Base-by-base conservation (phyloP, 2,888 invertebrate genomes). In the Agonum fuliginosum region DNA sequence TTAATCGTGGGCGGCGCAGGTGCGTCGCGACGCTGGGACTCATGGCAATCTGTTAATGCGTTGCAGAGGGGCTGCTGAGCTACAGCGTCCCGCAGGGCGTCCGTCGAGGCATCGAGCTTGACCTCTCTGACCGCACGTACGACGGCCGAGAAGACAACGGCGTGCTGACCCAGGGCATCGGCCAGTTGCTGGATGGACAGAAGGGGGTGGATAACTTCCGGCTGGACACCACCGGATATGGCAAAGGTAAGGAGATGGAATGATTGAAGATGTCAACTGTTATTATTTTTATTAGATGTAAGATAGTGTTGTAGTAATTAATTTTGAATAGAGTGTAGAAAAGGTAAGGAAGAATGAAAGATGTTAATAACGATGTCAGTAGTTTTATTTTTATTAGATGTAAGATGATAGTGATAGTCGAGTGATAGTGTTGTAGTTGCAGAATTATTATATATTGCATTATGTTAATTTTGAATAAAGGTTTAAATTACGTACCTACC, bases 61-160 rank as follows among this genome's bases (percentile, higher is more conserved):
- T 88, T 87, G 22, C 90, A 95, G 95, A 94, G 86, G 94, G 94
- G 78, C 89, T 95, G 79, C 87, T 94, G 82, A 92, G 93, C 80
- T 96, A 96, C 87, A 91, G 92, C 81, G 92, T 94, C 89, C 93
- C 94, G 24, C 93, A 93, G 86, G 94, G 94, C 82, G 89, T 91
- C 69, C 89, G 90, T 79, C 91, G 93, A 83, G 90, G 93, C 73
- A 89, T 92, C 79, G 94, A 94, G 84, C 89, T 95, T 82, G 94
- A 94, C 86, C 89, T 95, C 74, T 91, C 92, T 78, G 95, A 96
- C 88, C 90, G 91, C 81, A 93, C 92, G 20, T 95, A 95, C 87
- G 95, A 96, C 85, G 94, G 94, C 51, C 87, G 88, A 78, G 91
- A 91, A 82, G 91, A 91, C 83, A 88, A 87, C 78, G 91, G 90